Conservation (phyloP, 2,113 vertebrate genomes). For the Colius striatus region DNA sequence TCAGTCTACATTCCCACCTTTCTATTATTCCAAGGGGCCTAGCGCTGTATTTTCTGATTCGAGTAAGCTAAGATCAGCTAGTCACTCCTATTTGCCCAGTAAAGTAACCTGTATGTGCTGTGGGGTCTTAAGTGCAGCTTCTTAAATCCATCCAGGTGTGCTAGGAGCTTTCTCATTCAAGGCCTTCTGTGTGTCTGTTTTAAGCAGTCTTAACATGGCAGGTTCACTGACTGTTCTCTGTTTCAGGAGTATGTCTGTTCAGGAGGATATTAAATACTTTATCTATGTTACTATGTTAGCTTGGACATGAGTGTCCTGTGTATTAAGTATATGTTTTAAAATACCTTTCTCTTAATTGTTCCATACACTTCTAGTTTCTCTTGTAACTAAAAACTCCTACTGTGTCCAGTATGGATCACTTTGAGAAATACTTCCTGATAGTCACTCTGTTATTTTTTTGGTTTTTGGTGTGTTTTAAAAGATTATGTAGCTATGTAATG, state of each 20-base stretch:
- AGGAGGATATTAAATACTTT: not conserved
- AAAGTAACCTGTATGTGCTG: not conserved
- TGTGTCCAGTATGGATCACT: not conserved
- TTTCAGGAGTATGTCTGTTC: not conserved
- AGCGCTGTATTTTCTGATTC: not conserved
- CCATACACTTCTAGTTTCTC: rapidly evolving
- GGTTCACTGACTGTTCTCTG: not conserved
- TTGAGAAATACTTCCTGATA: not conserved
- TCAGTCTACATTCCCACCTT: not conserved
- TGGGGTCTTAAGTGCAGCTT: not conserved
- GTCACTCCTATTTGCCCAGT: rapidly evolving
- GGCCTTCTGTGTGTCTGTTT: not conserved
- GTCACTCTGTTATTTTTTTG: not conserved
- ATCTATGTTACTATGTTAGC: rapidly evolving
- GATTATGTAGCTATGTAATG: not conserved
- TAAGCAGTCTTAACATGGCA: not conserved
- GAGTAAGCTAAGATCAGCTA: not conserved
- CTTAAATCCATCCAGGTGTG: not conserved
- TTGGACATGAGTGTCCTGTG: not conserved
- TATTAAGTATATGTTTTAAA: rapidly evolving
- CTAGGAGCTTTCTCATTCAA: not conserved
- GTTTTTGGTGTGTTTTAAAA: not conserved
- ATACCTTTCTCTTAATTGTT: not conserved
- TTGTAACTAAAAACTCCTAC: not conserved
- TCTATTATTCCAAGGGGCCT: rapidly evolving